Evolutionary conservation across 1,140 invertebrate genomes (phyloP).

Genomic region (Heliconius melpomene): DNA sequence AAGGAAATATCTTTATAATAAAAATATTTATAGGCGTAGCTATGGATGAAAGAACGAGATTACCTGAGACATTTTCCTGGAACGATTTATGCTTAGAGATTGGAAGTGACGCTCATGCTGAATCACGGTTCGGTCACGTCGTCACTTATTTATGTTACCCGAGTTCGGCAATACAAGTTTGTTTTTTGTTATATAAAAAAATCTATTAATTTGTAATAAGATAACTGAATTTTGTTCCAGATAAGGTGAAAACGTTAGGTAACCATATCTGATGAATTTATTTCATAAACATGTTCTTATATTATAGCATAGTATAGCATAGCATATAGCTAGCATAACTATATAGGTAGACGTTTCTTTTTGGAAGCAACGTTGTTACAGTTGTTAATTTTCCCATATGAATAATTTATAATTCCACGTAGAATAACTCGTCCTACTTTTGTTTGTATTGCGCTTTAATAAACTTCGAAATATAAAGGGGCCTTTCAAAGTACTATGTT

Average conservation of each 20-base stretch:
- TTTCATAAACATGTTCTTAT: too few species aligned
- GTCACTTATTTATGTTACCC: constrained; percentile 3
- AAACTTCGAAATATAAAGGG: constrained; percentile 21
- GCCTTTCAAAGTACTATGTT: neutral
- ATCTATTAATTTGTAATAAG: neutral
- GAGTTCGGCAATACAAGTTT: neutral
- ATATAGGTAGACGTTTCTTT: neutral
- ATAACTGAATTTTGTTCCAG: neutral
- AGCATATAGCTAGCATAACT: neutral
- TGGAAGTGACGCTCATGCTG: constrained; percentile 4
- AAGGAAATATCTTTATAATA: neutral
- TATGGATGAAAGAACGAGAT: constrained; percentile 3
- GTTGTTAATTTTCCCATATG: constrained; percentile 26
- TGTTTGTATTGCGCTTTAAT: constrained; percentile 20
- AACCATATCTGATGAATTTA: neutral
- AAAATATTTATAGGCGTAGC: constrained; percentile 3
- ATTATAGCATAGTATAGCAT: too few species aligned
- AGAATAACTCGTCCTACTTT: constrained; percentile 15
- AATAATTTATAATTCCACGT: constrained; percentile 26
- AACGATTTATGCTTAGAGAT: neutral
- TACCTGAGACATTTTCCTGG: neutral
- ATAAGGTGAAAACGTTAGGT: neutral
- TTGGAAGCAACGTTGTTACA: constrained; percentile 8
- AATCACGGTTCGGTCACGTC: constrained; percentile 9
- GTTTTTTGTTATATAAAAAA: neutral